Evolutionary conservation across 2,888 invertebrate genomes (phyloP).

Genomic region (Nemoura dubitans): DNA sequence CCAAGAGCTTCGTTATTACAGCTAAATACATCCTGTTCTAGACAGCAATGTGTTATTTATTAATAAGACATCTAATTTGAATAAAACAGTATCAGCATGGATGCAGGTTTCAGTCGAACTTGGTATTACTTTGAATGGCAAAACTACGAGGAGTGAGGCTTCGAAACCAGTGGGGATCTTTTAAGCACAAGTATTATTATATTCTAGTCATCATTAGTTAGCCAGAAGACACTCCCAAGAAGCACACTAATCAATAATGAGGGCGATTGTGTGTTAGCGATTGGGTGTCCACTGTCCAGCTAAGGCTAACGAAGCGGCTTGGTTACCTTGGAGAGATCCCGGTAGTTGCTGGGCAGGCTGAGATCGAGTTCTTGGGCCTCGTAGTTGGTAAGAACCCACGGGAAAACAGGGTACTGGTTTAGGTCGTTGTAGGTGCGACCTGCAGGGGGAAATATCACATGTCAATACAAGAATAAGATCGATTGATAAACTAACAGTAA

Average conservation of each 20-base stretch:
- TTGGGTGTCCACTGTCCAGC: not conserved
- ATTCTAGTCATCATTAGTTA: not conserved
- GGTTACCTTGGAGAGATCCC: constrained; percentile 91
- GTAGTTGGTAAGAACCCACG: constrained; percentile 99
- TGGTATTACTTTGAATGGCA: not conserved
- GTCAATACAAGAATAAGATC: not conserved
- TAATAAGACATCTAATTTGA: not conserved
- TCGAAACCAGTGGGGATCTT: not conserved
- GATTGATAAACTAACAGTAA: too few species aligned
- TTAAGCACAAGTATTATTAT: not conserved
- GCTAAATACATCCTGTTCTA: not conserved
- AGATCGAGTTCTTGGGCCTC: constrained; percentile 96
- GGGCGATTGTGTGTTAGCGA: not conserved
- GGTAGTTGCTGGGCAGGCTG: constrained; percentile 95
- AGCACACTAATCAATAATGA: not conserved
- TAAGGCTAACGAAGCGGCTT: too few species aligned
- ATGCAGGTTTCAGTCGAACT: not conserved
- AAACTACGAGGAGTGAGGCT: not conserved
- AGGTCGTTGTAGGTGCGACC: constrained; percentile 99
- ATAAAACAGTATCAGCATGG: not conserved
- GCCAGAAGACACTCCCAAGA: not conserved
- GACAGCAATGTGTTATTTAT: constrained; percentile 7
- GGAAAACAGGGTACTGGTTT: constrained; percentile 99
- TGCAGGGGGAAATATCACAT: constrained; percentile 59
- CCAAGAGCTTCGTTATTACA: not conserved